A percentile compares a stretch with the other conserved stretches of the same genome.
Conservation (phyloP, 2,797 vertebrate genomes). For the Scyliorhinus canicula region DNA sequence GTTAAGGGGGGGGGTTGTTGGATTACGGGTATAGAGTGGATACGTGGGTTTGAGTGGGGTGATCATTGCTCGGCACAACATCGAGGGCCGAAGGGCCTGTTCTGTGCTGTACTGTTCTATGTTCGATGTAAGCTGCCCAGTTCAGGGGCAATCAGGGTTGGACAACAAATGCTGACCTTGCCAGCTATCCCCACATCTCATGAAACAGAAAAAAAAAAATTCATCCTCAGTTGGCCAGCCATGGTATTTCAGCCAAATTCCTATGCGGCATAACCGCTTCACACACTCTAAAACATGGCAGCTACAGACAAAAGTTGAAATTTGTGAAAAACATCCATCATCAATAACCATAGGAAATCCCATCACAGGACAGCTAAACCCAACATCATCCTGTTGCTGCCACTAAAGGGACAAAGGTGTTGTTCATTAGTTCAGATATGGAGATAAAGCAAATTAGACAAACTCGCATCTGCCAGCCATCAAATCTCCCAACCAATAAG, state of each 20-base stretch:
- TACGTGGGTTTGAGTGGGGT: too few species aligned
- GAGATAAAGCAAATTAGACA: neutral
- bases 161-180: too few species aligned
- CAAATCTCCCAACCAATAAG: neutral
- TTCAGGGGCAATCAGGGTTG: too few species aligned
- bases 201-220: neutral
- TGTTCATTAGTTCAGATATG: neutral
- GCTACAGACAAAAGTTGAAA: neutral
- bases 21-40: too few species aligned
- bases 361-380: neutral
- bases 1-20: too few species aligned
- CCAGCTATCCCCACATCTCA: too few species aligned
- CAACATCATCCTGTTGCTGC: neutral
- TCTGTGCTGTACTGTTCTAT: too few species aligned
- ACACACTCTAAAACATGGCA: neutral
- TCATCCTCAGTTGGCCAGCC: neutral
- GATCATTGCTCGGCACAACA: too few species aligned
- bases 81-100: too few species aligned
- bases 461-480: neutral
- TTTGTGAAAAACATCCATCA: neutral
- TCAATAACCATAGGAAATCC: neutral
- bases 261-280: neutral
- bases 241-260: neutral
- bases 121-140: too few species aligned
- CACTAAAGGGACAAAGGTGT: neutral